Conservation (phyloP, 2,797 vertebrate genomes). For the Poliocrania exsul region DNA sequence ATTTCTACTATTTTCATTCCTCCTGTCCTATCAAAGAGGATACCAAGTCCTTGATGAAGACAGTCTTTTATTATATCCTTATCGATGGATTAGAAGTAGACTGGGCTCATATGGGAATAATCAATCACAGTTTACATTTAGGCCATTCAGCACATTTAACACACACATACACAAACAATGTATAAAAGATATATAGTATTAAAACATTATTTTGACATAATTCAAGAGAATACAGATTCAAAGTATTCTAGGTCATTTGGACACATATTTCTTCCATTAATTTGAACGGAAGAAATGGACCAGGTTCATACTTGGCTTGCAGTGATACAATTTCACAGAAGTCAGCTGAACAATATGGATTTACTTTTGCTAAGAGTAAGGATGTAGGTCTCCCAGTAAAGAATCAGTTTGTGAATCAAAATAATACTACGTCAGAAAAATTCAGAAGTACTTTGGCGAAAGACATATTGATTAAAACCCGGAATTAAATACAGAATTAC, state of each 20-base stretch:
- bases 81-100: neutral
- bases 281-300: conserved; percentile 23
- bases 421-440: neutral
- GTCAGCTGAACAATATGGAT: neutral
- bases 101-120: conserved; percentile 10
- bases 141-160: conserved; percentile 19
- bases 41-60: conserved; percentile 34
- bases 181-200: neutral
- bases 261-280: conserved; percentile 39
- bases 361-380: neutral
- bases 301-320: neutral
- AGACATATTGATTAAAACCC: neutral
- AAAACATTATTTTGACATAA: conserved; percentile 39
- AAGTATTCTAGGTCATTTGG: conserved; percentile 2
- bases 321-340: neutral
- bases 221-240: conserved; percentile 12
- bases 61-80: neutral
- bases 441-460: neutral
- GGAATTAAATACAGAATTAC: neutral
- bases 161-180: neutral
- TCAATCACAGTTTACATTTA: conserved; percentile 36
- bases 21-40: neutral
- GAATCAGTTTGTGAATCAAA: neutral
- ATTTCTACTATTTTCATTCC: neutral
- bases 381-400: neutral